phyloP scores from a whole-genome alignment of 2,113 vertebrate genomes.

The Thalassarche chlororhynchos region DNA sequence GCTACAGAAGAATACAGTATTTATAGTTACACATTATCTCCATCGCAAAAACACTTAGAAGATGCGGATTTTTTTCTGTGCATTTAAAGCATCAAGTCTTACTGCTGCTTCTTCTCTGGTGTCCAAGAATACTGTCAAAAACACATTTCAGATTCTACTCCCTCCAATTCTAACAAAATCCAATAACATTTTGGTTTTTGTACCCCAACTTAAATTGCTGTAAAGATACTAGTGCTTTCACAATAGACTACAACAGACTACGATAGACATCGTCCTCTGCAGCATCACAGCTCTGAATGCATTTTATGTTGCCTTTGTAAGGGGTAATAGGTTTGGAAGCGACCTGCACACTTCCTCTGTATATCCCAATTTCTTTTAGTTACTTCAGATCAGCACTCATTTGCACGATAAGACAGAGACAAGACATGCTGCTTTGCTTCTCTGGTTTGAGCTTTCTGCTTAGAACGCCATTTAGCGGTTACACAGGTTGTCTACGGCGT shows the following conservation, averaged over 20 bases:
- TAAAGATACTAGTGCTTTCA: neutral
- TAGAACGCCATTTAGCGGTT: accelerated
- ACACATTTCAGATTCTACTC: neutral
- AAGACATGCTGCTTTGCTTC: neutral
- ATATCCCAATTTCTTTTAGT: neutral
- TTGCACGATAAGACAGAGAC: neutral
- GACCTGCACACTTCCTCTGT: neutral
- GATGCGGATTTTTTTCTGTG: neutral
- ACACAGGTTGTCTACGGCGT: neutral
- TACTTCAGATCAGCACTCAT: neutral
- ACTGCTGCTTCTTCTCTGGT: neutral
- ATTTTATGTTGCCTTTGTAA: neutral
- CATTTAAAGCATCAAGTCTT: neutral
- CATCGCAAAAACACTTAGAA: neutral
- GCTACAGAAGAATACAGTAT: neutral
- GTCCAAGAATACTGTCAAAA: neutral
- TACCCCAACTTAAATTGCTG: neutral
- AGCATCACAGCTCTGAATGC: neutral
- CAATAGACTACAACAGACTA: neutral
- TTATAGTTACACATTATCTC: neutral
- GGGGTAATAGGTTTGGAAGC: neutral
- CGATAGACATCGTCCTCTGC: neutral
- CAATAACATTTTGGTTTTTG: neutral
- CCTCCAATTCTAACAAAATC: neutral
- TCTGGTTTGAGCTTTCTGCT: neutral